Percentiles rank a stretch among this genome's conserved stretches.
phyloP scores from a whole-genome alignment of 2,797 vertebrate species.

The Benthosema pterotum region DNA sequence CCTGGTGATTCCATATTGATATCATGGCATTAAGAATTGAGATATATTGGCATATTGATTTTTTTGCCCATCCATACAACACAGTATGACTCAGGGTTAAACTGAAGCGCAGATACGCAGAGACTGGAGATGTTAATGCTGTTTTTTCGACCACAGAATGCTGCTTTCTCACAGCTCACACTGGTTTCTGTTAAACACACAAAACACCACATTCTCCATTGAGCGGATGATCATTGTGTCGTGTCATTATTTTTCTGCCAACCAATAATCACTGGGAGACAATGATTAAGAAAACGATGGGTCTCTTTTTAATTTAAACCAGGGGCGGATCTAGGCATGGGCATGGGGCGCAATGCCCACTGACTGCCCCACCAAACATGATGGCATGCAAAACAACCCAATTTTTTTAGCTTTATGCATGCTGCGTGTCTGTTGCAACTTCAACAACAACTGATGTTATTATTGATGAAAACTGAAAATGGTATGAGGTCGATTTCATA shows the following conservation, averaged over 20 bases:
- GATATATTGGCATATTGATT: too few species aligned
- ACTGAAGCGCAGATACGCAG: neutral
- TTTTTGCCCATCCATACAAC: too few species aligned
- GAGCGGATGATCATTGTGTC: neutral
- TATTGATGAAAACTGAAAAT: too few species aligned
- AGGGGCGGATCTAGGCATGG: neutral
- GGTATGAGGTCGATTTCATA: too few species aligned
- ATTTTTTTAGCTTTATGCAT: too few species aligned
- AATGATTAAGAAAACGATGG: conserved; percentile 27
- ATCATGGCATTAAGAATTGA: too few species aligned
- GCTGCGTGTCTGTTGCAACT: too few species aligned
- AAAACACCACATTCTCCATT: neutral
- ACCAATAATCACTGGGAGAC: conserved; percentile 23
- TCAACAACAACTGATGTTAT: too few species aligned
- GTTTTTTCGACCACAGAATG: conserved; percentile 3
- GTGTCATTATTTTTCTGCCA: neutral
- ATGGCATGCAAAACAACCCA: too few species aligned
- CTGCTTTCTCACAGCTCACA: neutral
- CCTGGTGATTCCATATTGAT: too few species aligned
- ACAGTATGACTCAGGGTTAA: neutral
- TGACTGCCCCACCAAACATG: too few species aligned
- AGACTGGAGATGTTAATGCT: neutral
- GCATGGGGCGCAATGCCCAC: conserved; percentile 8
- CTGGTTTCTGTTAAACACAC: conserved; percentile 12
- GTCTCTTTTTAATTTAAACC: too few species aligned